These are phyloP conservation scores for Ichneumoninae sp. DNA, from an alignment of 2,888 invertebrate genomes.

Conservation along the genomic window DNA sequence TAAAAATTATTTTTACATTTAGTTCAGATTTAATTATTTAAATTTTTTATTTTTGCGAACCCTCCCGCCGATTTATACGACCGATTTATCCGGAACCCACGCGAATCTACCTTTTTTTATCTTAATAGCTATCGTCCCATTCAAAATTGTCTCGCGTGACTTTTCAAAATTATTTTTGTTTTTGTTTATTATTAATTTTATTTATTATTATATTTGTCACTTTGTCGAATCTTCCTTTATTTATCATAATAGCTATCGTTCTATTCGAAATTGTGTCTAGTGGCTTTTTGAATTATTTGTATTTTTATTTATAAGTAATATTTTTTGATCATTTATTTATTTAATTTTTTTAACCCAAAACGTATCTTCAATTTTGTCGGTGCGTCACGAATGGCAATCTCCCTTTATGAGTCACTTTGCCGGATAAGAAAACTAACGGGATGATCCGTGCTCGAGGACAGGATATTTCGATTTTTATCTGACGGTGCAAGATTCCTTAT, in stretches of 20 bases:
- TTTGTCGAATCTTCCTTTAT: background rate
- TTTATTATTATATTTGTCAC: background rate
- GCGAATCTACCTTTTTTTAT: constrained; percentile 30
- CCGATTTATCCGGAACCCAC: background rate
- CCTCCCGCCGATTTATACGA: constrained; percentile 8
- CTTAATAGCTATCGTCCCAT: background rate
- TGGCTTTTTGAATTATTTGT: background rate
- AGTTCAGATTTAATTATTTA: too few species aligned
- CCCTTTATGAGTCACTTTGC: constrained; percentile 33
- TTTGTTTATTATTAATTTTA: background rate
- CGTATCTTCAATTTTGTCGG: background rate
- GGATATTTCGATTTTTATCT: constrained; percentile 50
- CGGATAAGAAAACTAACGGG: constrained; percentile 49
- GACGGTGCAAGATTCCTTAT: constrained; percentile 25
- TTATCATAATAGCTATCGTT: constrained; percentile 7
- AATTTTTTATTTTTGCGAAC: too few species aligned
- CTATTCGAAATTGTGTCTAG: background rate
- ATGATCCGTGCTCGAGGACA: constrained; percentile 46
- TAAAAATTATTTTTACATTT: background rate
- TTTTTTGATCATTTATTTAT: background rate
- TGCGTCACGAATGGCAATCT: background rate
- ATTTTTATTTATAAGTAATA: background rate
- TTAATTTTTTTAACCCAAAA: background rate
- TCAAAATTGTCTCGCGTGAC: background rate
- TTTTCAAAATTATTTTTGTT: background rate